Conservation (phyloP, 2,797 vertebrate species). For the Fundulus diaphanus region DNA sequence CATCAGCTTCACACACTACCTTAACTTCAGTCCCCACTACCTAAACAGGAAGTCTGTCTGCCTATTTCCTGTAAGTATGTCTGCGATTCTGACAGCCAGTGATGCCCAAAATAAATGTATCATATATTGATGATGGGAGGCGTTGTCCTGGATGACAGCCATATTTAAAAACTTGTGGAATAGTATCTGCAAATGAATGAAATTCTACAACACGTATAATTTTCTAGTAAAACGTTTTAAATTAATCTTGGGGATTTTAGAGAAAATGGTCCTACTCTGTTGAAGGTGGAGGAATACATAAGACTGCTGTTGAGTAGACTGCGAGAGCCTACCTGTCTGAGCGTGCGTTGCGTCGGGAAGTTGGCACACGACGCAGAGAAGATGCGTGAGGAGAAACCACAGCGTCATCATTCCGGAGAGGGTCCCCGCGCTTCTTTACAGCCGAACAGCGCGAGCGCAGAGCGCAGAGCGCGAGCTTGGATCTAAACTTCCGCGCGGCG, state of each 20-base stretch:
- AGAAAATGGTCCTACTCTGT: background rate
- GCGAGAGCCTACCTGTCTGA: slow-evolving; percentile 56
- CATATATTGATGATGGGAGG: background rate
- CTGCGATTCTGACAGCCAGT: background rate
- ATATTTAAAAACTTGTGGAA: background rate
- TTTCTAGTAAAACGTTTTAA: background rate
- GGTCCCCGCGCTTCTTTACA: slow-evolving; percentile 7
- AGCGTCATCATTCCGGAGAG: slow-evolving; percentile 48
- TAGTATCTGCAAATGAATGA: background rate
- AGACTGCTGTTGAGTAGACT: background rate
- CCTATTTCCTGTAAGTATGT: slow-evolving; percentile 16
- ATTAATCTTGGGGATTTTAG: background rate
- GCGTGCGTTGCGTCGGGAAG: slow-evolving; percentile 30
- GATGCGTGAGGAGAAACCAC: slow-evolving; percentile 33
- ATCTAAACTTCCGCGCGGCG: background rate
- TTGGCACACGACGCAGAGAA: slow-evolving; percentile 32
- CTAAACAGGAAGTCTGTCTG: slow-evolving; percentile 23
- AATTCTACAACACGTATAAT: background rate
- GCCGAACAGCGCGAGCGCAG: slow-evolving; percentile 14
- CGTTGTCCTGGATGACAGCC: background rate
- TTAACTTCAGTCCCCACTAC: slow-evolving; percentile 25
- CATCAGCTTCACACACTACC: slow-evolving; percentile 29
- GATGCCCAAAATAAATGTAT: too few relatives aligned
- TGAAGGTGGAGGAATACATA: background rate
- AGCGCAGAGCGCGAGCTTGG: background rate